These are phyloP conservation scores for Osedax fenrisi DNA, from an alignment of 2,888 invertebrate species.

Conservation along the genomic window DNA sequence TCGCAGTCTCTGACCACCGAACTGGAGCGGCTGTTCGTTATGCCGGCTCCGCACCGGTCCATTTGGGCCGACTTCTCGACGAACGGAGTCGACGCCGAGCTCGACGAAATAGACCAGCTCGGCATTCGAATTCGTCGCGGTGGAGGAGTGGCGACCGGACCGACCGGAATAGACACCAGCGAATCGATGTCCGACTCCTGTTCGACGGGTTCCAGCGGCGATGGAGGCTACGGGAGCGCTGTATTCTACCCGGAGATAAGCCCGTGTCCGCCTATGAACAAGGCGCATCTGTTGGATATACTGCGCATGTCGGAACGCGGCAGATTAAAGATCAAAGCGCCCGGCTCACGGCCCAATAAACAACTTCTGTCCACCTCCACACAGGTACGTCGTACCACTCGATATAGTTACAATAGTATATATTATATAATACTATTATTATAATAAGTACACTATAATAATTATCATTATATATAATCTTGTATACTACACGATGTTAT, in stretches of 20 bases:
- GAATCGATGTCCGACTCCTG: conserved; percentile 1
- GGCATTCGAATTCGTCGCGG: conserved; percentile 27
- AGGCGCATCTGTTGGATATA: conserved; percentile 34
- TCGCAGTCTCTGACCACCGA: neutral
- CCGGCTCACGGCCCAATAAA: neutral
- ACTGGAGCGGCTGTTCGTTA: neutral
- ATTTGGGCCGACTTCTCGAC: conserved; percentile 35
- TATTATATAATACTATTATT: no score
- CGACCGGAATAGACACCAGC: neutral
- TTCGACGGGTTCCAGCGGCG: neutral
- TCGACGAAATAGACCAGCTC: conserved; percentile 35
- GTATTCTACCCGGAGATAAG: no score
- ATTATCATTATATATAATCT: no score
- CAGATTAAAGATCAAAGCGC: conserved; percentile 16
- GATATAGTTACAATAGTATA: no score
- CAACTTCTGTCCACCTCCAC: neutral
- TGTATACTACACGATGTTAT: no score
- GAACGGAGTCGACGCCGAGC: conserved; percentile 34
- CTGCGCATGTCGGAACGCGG: conserved; percentile 32
- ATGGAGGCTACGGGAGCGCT: conserved; percentile 4
- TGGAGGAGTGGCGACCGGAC: neutral
- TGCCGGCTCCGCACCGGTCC: neutral
- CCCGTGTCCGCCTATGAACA: conserved; percentile 23
- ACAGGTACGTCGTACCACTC: no score
- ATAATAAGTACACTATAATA: no score